Evolutionary conservation across 2,888 invertebrate genomes (phyloP).

Genomic region (Mimumesa dahlbomi): DNA sequence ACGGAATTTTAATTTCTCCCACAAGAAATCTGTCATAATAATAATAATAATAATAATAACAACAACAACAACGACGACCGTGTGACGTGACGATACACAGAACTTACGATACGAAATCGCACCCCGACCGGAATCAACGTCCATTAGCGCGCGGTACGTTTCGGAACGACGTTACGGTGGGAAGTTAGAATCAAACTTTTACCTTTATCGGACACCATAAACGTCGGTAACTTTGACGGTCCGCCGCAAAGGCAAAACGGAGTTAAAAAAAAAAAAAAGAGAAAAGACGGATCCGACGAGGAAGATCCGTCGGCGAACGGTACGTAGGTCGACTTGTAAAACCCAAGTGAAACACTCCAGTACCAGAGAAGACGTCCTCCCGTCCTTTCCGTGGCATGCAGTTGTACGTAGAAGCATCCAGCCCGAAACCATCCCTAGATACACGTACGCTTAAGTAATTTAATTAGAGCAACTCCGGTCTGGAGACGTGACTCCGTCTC

Average conservation of each 20-base stretch:
- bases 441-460: conserved; percentile 80
- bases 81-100: neutral
- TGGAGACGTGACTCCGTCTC: conserved; percentile 79
- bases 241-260: neutral
- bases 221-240: too few relatives aligned
- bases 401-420: conserved; percentile 68
- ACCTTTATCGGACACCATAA: too few relatives aligned
- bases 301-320: too few relatives aligned
- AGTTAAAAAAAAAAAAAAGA: conserved; percentile 14
- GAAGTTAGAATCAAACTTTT: too few relatives aligned
- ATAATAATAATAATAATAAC: neutral
- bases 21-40: neutral
- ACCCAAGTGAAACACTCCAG: conserved; percentile 64
- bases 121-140: too few relatives aligned
- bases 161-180: too few relatives aligned
- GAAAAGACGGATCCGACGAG: conserved; percentile 4
- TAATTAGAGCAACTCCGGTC: conserved; percentile 80
- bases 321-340: conserved; percentile 52
- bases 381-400: conserved; percentile 65
- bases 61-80: neutral
- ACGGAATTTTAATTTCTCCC: conserved; percentile 33
- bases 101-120: neutral
- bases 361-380: conserved; percentile 70
- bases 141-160: too few relatives aligned
- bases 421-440: conserved; percentile 73